A percentile compares a stretch with the other conserved stretches of the same genome.
These are phyloP conservation scores for Setophaga kirtlandii DNA, from an alignment of 2,113 vertebrate genomes.

Conservation along the genomic window DNA sequence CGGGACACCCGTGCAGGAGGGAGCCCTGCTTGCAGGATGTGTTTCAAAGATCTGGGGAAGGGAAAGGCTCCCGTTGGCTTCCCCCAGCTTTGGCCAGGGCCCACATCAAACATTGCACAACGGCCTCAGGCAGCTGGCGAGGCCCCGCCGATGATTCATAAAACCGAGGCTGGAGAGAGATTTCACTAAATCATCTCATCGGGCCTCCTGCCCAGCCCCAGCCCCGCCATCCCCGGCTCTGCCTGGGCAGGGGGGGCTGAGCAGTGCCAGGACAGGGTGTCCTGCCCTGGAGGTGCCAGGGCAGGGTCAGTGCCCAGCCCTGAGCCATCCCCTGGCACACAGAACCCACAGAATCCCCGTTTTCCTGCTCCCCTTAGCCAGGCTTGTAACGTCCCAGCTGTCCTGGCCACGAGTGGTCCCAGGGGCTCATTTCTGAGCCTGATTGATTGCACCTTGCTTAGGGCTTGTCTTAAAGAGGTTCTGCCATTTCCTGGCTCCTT, in stretches of 20 bases:
- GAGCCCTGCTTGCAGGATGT: not conserved
- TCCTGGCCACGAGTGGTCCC: not conserved
- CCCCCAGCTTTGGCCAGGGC: constrained; percentile 40
- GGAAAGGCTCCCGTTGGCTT: constrained; percentile 44
- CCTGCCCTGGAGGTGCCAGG: not conserved
- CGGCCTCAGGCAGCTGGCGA: constrained; percentile 43
- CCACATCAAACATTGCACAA: constrained; percentile 63
- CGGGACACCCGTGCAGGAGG: not conserved
- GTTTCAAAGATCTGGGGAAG: constrained; percentile 19
- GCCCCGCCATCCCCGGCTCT: not conserved
- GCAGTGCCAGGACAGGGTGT: not conserved
- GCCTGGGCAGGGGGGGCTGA: not conserved
- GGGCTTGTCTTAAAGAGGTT: not conserved
- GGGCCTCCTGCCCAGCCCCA: not conserved
- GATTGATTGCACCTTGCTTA: constrained; percentile 5
- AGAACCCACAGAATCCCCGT: fast-evolving
- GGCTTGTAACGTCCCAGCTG: not conserved
- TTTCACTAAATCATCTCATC: constrained; percentile 5
- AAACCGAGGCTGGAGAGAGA: not conserved
- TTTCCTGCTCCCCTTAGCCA: not conserved
- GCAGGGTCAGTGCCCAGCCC: not conserved
- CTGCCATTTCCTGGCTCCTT: not conserved
- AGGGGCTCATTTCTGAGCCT: constrained; percentile 41
- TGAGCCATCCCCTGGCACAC: fast-evolving
- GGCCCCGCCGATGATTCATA: constrained; percentile 39